These are phyloP conservation scores for Semotilus atromaculatus DNA, from an alignment of 2,797 vertebrate species.

Conservation along the genomic window DNA sequence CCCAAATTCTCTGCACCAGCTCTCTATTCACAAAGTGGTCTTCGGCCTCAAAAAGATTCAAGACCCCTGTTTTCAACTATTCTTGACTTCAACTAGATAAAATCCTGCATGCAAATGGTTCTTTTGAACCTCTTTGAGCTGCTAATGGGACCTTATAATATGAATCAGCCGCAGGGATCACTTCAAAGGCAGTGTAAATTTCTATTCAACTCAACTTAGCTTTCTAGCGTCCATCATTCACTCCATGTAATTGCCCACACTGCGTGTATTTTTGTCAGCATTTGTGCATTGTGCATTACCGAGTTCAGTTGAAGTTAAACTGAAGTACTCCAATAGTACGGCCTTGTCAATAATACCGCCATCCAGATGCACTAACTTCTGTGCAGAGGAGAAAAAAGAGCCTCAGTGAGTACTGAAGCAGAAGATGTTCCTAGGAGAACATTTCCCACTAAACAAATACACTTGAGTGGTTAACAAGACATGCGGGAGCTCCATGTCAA, in stretches of 20 bases:
- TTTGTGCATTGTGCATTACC: conserved; percentile 35
- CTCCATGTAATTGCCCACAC: conserved; percentile 22
- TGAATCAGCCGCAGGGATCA: conserved; percentile 24
- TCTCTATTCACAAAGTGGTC: neutral
- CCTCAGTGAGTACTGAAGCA: conserved; percentile 1
- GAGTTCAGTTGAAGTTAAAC: neutral
- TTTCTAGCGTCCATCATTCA: conserved; percentile 1
- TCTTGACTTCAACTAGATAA: conserved; percentile 4
- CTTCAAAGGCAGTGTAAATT: conserved; percentile 34
- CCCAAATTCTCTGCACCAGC: neutral
- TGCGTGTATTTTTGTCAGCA: conserved; percentile 32
- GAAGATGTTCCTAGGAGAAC: conserved; percentile 22
- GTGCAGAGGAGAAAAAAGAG: conserved; percentile 18
- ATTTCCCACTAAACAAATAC: conserved; percentile 42
- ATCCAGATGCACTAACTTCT: conserved; percentile 15
- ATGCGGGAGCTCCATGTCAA: conserved; percentile 46
- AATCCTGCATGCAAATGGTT: conserved; percentile 21
- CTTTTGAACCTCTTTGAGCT: conserved; percentile 27
- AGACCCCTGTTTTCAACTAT: neutral
- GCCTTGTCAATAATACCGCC: conserved; percentile 29
- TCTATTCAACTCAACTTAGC: conserved; percentile 21
- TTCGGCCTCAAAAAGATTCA: neutral
- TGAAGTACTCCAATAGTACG: conserved; percentile 13
- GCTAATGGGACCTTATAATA: conserved; percentile 31
- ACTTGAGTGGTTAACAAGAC: conserved; percentile 54